phyloP scores from a whole-genome alignment of 2,888 invertebrate species.

The Ceratothoa steindachneri region DNA sequence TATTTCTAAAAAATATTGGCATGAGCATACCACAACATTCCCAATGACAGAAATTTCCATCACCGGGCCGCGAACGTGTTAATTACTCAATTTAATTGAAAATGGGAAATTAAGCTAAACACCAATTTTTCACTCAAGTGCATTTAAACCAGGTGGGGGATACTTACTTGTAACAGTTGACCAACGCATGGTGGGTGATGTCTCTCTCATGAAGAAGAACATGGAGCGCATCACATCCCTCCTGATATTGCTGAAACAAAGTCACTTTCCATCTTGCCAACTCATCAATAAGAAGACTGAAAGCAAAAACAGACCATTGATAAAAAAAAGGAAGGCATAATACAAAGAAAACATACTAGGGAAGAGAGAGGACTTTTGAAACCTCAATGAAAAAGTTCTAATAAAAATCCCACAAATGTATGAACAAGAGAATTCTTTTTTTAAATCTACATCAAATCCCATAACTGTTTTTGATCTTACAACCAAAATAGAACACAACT shows the following conservation, averaged over 20 bases:
- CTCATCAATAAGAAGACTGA: constrained; percentile 86
- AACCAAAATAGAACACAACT: too few species aligned
- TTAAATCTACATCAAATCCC: too few species aligned
- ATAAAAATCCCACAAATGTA: too few species aligned
- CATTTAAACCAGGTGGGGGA: neutral
- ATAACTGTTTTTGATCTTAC: too few species aligned
- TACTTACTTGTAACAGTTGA: constrained; percentile 13
- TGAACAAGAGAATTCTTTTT: too few species aligned
- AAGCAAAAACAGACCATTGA: constrained; percentile 51
- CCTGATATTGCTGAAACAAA: constrained; percentile 56
- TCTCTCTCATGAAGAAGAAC: constrained; percentile 39
- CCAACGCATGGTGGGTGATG: constrained; percentile 21
- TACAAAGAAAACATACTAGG: too few species aligned
- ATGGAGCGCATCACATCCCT: constrained; percentile 33
- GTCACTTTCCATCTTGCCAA: constrained; percentile 79
- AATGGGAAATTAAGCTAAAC: too few species aligned
- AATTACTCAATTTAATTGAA: neutral
- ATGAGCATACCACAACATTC: neutral
- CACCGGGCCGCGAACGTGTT: neutral
- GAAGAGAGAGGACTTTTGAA: too few species aligned
- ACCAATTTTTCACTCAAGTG: neutral
- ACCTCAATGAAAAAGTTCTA: too few species aligned
- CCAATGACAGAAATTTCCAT: neutral
- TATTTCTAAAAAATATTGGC: neutral
- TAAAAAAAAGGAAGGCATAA: too few species aligned